Evolutionary conservation across 2,797 vertebrate species (phyloP), one percentile per base, ranked within the genome.

Genomic region (Poeciliopsis infans): DNA sequence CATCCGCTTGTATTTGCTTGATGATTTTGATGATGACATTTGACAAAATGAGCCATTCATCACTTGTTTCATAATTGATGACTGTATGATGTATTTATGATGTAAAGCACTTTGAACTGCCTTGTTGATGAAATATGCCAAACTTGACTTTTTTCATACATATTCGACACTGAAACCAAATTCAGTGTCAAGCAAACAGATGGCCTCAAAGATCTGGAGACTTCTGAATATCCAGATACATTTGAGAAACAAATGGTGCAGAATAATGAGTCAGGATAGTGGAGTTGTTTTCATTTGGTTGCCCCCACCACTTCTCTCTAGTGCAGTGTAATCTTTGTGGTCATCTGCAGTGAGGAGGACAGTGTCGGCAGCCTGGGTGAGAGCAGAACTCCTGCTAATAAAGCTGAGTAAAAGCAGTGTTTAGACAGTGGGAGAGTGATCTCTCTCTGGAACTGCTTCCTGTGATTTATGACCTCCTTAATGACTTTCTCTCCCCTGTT

Each of bases 381-480:
- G 82, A 88, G 86, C 85, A 85, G 82, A 82, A 86, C 83, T 89
- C 77, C 76, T 83, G 86, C 85, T 92, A 93, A 91, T 89, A 92
- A 91, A 84, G 72, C 85, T 82, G 88, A 92, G 93, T 90, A 85
- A 92, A 89, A 91, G 86, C 78, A 79, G 87, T 93, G 91, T 94
- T 94, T 93, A 91, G 88, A 90, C 87, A 92, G 92, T 82, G 88
- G 87, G 86, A 92, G 93, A 93, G 80, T 86, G 90, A 94, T 90
- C 79, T 76, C 82, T 88, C 80, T 90, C 88, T 94, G 92, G 92
- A 91, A 87, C 82, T 80, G 89, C 85, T 88, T 79, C 84, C 83
- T 68, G 78, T 93, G 93, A 95, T 94, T 94, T 94, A 94, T 89
- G 83, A 90, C 88, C 89, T 92, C 83, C 85, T 91, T 94, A 94